Evolutionary conservation across 2,797 vertebrate species (phyloP), one percentile per base, ranked within the genome.

Genomic region (Poecilia gillii): DNA sequence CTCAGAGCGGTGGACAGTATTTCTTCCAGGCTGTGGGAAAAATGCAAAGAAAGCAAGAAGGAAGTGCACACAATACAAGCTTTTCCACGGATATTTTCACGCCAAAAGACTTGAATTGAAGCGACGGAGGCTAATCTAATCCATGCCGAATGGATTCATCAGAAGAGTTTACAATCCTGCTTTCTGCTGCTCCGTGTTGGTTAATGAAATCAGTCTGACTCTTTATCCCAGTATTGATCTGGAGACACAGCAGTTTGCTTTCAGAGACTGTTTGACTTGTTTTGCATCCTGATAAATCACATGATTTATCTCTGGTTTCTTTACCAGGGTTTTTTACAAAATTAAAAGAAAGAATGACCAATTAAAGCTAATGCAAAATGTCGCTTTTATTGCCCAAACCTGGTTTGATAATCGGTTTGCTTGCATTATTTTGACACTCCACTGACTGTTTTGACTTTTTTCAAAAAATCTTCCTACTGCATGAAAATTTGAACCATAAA

Each of bases 1-100:
- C 64, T 68, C 59, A 7, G n/a, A 68, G 28, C 7, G 2, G 25
- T 9, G 36, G 59, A 68, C 13, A n/a, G 23, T 43, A 43, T n/a
- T 53, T 55, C 28, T 45, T 46, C 23, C n/a, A 43, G 33, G 64
- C 46, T 31, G 72, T 31, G 25, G 46, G 23, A 74, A 53, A 74
- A 49, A 36, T 74, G 46, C 47, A 51, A 64, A n/a, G 47, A 53
- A 68, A 68, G n/a, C 59, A 79, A 20, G 18, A 73, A n/a, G n/a
- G 55, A 45, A 25, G 18, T 43, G 72, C 33, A 18, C 13, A 68
- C 36, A 70, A 74, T 45, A 28, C 47, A 49, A 77, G 62, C 49
- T 25, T 51, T 64, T 66, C 49, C 36, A 43, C n/a, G 2, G 20
- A 14, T 43, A 53, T 57, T 28, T 18, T 74, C 46, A 66, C 57